Base-by-base conservation (phyloP, 2,113 vertebrate genomes). In the Pseudorectes ferrugineus region DNA sequence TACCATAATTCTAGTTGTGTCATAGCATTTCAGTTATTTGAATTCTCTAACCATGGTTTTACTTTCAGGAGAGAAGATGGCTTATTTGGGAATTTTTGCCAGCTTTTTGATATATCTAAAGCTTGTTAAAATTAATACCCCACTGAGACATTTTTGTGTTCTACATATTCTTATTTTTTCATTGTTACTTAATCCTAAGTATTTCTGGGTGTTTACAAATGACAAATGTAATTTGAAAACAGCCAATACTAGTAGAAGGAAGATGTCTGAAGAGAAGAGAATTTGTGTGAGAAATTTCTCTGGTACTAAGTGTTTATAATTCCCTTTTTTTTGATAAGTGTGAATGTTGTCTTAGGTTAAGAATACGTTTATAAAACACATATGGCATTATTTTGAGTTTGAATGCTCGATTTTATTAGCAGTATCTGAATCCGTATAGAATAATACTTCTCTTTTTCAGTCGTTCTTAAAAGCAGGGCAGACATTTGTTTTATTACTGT, bases 51-150 rank as follows among this genome's bases (percentile, higher is more conserved):
- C 43, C 9, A 7, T 31, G 8, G 7, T 25, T 83, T 79, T 79
- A 46, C 83, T 94, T 93, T 62, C 49, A 97, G 71, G 61, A 54
- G 54, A 70, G 15, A 83, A 83, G 42, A 76, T 71, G 18, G 6
- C 19, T 63, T 66, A 24, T 46, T 78, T 62, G 35, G 23, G 7
- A 62, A 14, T 40, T 85, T 83, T 92, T 94, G 9, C 29, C 45
- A 68, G 19, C 18, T 81, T 48, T 73, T 74, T 45, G 7, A 18
- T 68, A 18, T 65, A 43, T 11, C 16, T 48, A 21, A 80, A 85
- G 12, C 17, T 68, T 54, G 40, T 59, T 51, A 36, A 14, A 89
- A 19, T 49, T 48, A 55, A 9, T 82, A 66, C 19, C 12, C 29
- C n/a, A 33, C 20, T 58, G 36, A 88, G 58, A 63, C 3, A 36